Evolutionary conservation across 2,888 invertebrate species (phyloP), one percentile per base, ranked within the genome.

Genomic region (Drosophila ezoana): DNA sequence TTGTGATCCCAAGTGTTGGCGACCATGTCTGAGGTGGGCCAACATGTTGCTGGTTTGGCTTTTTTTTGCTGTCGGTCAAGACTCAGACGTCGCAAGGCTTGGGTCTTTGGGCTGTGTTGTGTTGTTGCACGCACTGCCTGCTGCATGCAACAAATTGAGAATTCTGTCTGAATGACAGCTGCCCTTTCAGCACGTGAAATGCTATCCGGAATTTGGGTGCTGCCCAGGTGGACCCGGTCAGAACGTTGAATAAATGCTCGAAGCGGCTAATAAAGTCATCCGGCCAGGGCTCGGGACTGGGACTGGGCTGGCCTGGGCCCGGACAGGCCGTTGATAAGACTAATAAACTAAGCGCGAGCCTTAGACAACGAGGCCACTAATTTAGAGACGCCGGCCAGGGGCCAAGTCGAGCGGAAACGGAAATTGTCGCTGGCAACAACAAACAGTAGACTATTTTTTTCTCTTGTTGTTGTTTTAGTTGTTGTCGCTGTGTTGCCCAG

Each of bases 331-430:
- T 56, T 72, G 78, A 80, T 82, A 78, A 82, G 78, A 58, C 76
- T 83, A 86, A 86, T 86, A 86, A 76, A 80, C 83, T 78, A 65
- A 74, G 66, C 51, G 61, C 59, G 18, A 48, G 51, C 54, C 38
- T 32, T 37, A 44, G 54, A 48, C 41, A 75, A 57, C 49, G 48
- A 23, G 43, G 11, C 14, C 28, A 57, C 71, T 71, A 64, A 77
- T 69, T 86, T 71, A 58, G 47, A 73, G 65, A 53, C 64, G 72
- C 53, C 72, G 62, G 51, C 57, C 69, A 66, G 73, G 45, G 67
- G 63, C 63, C 67, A 66, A 82, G 45, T 73, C 65, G 56, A 76
- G 78, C 84, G 87, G 84, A 84, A 86, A 64, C 78, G 87, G 73
- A 86, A 86, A 84, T 86, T 86, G 72, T 86, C 78, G 47, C 68